Base-by-base conservation (phyloP, 2,113 vertebrate genomes). In the Serinus canaria region DNA sequence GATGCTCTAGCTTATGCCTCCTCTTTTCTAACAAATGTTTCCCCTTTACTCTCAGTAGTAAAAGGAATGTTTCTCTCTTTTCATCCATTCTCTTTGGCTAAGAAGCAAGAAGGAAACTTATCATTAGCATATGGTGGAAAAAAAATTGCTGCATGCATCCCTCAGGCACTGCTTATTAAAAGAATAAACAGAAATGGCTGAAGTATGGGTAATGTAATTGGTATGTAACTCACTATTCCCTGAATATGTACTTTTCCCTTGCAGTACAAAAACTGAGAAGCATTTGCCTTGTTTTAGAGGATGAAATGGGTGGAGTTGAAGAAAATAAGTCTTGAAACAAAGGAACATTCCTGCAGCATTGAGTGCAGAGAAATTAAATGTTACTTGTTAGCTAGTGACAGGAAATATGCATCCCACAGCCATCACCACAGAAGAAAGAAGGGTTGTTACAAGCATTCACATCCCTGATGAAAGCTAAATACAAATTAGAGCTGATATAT, bases 91-190 rank as follows among this genome's bases (percentile, higher is more conserved):
- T 52, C 25, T 74, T 96, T 95, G 88, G 83, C 92, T 91, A 83
- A 88, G 92, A 94, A 72, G 62, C 59, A 69, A 83, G 88, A 91
- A 77, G 50, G 66, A 62, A 77, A 86, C 37, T 75, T 90, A 92
- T n/a, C 59, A 58, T 97, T 87, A 86, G 62, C 82, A 87, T 93
- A 96, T 92, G 92, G 68, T 86, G 41, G 80, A 90, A 95, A 94
- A 94, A 94, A 96, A 77, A 92, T n/a, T 47, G n/a, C 67, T 78
- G 70, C 55, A 70, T 91, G 74, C 39, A 77, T 94, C 74, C 83
- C 70, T 85, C 22, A 60, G 78, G 91, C 87, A 79, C 47, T 82
- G 58, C 55, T 95, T 47, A 44, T 79, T 94, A 92, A 90, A 84
- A 87, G 63, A 92, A 67, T 66, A 87, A 58, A 63, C 58, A 85